phyloP scores from a whole-genome alignment of 2,797 vertebrate species.

The Anomalospiza imberbis region DNA sequence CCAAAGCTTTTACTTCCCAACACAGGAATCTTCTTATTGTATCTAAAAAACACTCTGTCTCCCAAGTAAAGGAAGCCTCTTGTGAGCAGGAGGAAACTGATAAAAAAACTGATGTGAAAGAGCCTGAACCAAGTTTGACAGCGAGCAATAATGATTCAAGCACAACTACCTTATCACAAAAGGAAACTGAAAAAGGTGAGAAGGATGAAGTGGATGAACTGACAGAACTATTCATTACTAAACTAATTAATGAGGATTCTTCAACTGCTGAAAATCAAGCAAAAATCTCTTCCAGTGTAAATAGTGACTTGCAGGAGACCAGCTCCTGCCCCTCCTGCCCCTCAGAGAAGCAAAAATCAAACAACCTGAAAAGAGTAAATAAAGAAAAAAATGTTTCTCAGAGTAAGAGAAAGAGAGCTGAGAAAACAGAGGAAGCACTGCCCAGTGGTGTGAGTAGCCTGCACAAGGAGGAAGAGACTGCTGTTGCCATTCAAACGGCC shows the following conservation, averaged over 20 bases:
- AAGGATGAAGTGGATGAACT: constrained; percentile 81
- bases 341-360: constrained; percentile 73
- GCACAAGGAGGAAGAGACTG: constrained; percentile 78
- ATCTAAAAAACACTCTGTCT: constrained; percentile 82
- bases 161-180: constrained; percentile 52
- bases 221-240: constrained; percentile 80
- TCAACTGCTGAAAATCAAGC: constrained; percentile 68
- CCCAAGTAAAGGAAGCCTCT: constrained; percentile 73
- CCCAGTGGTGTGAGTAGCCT: constrained; percentile 27
- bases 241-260: constrained; percentile 80
- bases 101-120: constrained; percentile 60
- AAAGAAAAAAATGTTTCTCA: constrained; percentile 75
- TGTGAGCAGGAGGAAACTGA: constrained; percentile 54
- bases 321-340: constrained; percentile 53
- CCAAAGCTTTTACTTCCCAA: constrained; percentile 89
- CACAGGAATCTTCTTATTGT: constrained; percentile 91
- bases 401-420: constrained; percentile 74
- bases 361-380: constrained; percentile 71
- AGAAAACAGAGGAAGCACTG: constrained; percentile 63
- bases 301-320: constrained; percentile 68
- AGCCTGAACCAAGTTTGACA: constrained; percentile 18
- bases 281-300: constrained; percentile 67
- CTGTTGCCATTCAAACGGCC: constrained; percentile 69
- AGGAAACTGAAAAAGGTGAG: constrained; percentile 71
- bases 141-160: constrained; percentile 64